phyloP scores from a whole-genome alignment of 2,113 vertebrate species.

The Puffinus mauretanicus region DNA sequence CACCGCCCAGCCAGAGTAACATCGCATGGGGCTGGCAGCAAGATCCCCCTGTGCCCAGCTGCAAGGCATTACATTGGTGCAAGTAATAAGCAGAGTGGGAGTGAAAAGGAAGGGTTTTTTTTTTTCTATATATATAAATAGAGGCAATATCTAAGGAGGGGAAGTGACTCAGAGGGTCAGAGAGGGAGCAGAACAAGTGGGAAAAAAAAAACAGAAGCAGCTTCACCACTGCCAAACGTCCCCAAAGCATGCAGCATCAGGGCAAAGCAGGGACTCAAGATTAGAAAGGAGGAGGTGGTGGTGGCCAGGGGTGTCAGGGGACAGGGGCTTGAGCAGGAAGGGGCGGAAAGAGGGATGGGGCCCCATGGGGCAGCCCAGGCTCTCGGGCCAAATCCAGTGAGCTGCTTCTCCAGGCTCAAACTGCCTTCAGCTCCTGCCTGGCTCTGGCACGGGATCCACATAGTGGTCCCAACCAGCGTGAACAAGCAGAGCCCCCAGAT shows the following conservation, averaged over 20 bases:
- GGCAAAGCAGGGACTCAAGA: not conserved
- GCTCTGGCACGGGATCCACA: not conserved
- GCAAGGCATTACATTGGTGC: not conserved
- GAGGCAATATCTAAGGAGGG: conserved; percentile 48
- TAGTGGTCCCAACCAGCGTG: accelerated
- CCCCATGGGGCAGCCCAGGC: not conserved
- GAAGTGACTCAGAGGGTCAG: conserved; percentile 59
- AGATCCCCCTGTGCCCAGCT: not conserved
- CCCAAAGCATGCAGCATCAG: not conserved
- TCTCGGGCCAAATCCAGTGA: not conserved
- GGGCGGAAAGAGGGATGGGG: not conserved
- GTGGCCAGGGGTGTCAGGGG: not conserved
- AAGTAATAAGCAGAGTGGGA: not conserved
- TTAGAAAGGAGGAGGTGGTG: not conserved
- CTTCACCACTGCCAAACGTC: not conserved
- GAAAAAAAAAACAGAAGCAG: not conserved
- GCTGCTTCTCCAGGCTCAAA: not conserved
- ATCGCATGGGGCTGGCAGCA: not conserved
- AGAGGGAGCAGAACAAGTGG: not conserved
- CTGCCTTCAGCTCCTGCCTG: not conserved
- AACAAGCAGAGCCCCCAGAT: not conserved
- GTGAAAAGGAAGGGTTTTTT: conserved; percentile 7
- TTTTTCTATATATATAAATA: conserved; percentile 20
- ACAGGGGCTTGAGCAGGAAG: not conserved
- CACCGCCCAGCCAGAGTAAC: not conserved